Percentiles rank a stretch among this genome's conserved stretches.
These are phyloP conservation scores for Chiloscyllium punctatum DNA, from an alignment of 2,797 vertebrate species.

Conservation along the genomic window DNA sequence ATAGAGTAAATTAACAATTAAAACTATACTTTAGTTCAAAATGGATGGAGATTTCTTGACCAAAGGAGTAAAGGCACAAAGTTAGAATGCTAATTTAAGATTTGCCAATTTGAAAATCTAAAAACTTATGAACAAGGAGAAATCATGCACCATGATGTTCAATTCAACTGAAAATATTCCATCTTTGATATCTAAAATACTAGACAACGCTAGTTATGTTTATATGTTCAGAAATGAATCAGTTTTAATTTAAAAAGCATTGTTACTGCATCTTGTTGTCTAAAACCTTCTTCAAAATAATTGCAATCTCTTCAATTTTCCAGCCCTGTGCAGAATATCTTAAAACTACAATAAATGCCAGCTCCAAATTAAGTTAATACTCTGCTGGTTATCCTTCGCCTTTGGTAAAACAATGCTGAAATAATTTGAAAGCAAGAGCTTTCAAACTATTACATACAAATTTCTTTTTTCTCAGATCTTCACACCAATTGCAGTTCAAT, in stretches of 20 bases:
- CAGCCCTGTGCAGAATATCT: not conserved
- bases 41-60: not conserved
- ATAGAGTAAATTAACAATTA: not conserved
- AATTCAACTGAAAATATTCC: not conserved
- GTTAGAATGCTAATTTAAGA: not conserved
- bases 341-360: not conserved
- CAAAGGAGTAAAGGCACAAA: not conserved
- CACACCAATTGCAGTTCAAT: not conserved
- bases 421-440: not conserved
- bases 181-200: not conserved
- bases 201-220: not conserved
- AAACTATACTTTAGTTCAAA: not conserved
- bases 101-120: not conserved
- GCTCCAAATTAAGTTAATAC: not conserved
- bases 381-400: not conserved
- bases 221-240: not conserved
- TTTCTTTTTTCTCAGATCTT: not conserved
- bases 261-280: not conserved
- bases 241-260: not conserved
- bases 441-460: not conserved
- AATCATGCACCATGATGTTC: not conserved
- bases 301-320: not conserved
- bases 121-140: not conserved
- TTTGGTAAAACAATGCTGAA: not conserved
- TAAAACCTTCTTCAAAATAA: not conserved